phyloP scores from a whole-genome alignment of 1,140 invertebrate genomes.

The Caenorhabditis remanei region DNA sequence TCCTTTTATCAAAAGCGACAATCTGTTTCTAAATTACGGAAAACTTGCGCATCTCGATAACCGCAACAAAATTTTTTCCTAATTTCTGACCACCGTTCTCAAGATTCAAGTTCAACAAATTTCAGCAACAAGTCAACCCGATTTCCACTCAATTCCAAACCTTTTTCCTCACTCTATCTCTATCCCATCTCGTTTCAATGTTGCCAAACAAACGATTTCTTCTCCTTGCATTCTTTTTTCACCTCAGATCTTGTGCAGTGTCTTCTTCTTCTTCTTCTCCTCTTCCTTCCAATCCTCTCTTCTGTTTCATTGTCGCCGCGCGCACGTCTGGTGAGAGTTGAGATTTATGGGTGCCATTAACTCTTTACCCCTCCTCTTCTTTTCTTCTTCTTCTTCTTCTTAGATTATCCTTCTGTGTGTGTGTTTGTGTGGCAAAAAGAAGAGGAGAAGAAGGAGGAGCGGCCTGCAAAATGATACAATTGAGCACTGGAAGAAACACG shows the following conservation, averaged over 20 bases:
- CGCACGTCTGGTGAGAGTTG: conserved; percentile 43
- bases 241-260: too few relatives aligned
- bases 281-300: not conserved
- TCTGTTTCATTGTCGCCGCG: not conserved
- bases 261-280: not conserved
- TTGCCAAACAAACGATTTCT: not conserved
- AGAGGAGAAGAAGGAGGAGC: not conserved
- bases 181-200: not conserved
- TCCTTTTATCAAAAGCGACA: too few relatives aligned
- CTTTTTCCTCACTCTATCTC: not conserved
- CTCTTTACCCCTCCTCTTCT: conserved; percentile 23
- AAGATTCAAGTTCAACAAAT: too few relatives aligned
- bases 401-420: conserved; percentile 2
- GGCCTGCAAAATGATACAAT: too few relatives aligned
- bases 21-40: too few relatives aligned
- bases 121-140: too few relatives aligned
- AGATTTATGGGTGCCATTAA: conserved; percentile 47
- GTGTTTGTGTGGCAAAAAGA: not conserved
- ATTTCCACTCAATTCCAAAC: too few relatives aligned
- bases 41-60: too few relatives aligned
- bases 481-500: too few relatives aligned
- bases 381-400: not conserved
- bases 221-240: too few relatives aligned
- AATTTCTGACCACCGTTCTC: too few relatives aligned
- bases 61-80: too few relatives aligned